Evolutionary conservation across 2,797 vertebrate species (phyloP), one percentile per base, ranked within the genome.

Genomic region (Malurus splendens): DNA sequence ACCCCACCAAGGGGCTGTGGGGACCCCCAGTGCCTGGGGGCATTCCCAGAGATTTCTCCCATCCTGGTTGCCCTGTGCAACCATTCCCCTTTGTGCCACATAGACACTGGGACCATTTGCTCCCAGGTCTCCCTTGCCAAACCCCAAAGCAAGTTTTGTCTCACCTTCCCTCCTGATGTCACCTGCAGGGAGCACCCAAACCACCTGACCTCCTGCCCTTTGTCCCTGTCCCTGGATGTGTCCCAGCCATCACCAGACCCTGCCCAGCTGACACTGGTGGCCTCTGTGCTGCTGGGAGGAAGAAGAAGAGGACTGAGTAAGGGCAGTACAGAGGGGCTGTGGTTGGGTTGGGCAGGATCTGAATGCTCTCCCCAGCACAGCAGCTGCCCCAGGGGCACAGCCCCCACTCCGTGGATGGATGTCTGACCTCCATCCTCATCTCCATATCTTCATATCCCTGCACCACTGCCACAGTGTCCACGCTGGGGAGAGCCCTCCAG

Each of bases 1-100:
- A 47, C 11, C 42, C 28, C 6, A 2, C 14, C 1, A 0, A 73
- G 25, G n/a, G 30, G 18, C 1, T 8, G 5, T 17, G 45, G n/a
- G 28, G 23, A 18, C 3, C 9, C 14, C 8, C 62, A 57, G 0
- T 0, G 6, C 9, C 47, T 44, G n/a, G 32, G 23, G 19, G 14
- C 24, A 62, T 30, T 61, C 48, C 51, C 65, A 44, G 30, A 30
- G 20, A 14, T 32, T 68, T 65, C 54, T 86, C 36, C 55, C 73
- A 10, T 17, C 15, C 9, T 27, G 19, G 70, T 14, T 51, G 5
- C 22, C 27, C 33, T 0, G 0, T 14, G 23, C 39, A 77, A 12
- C 24, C 23, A 42, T 15, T 3, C 7, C 22, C 30, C 15, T 54
- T 19, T 60, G 70, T 75, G 62, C 20, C 19, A 66, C 33, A 7